Percentiles rank a stretch among this genome's conserved stretches.
Evolutionary conservation across 1,140 invertebrate species (phyloP).

Genomic region (Hyles euphorbiae): DNA sequence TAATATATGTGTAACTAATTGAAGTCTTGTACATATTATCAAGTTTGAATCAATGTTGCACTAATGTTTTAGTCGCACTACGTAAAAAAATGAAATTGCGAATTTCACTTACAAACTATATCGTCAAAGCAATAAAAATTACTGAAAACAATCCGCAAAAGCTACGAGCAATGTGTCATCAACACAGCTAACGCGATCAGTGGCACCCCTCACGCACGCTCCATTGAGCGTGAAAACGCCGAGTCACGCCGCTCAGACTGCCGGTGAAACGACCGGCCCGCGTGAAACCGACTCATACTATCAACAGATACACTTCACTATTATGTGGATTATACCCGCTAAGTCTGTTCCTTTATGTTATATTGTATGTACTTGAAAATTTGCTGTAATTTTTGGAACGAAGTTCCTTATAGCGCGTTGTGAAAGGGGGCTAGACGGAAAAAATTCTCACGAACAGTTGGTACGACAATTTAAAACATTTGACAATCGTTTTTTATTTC

Average conservation of each 20-base stretch:
- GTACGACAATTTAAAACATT: no score
- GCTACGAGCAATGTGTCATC: not conserved
- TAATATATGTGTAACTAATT: no score
- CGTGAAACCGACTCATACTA: slow-evolving; percentile 37
- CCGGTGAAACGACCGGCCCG: slow-evolving; percentile 32
- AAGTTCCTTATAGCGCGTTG: no score
- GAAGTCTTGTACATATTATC: no score
- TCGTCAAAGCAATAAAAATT: not conserved
- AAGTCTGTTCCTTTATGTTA: not conserved
- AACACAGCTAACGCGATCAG: slow-evolving; percentile 16
- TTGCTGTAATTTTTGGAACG: not conserved
- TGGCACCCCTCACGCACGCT: slow-evolving; percentile 16
- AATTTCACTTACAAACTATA: not conserved
- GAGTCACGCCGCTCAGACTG: slow-evolving; percentile 49
- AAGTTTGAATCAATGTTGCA: no score
- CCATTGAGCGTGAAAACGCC: slow-evolving; percentile 45
- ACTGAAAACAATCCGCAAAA: not conserved
- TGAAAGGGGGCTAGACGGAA: no score
- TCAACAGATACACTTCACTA: slow-evolving; percentile 13
- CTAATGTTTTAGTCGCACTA: not conserved
- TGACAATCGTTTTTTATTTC: no score
- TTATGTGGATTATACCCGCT: not conserved
- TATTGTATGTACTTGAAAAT: not conserved
- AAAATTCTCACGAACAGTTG: no score
- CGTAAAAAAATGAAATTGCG: not conserved